Evolutionary conservation across 2,113 vertebrate species (phyloP).

Genomic region (Erpornis zantholeuca): DNA sequence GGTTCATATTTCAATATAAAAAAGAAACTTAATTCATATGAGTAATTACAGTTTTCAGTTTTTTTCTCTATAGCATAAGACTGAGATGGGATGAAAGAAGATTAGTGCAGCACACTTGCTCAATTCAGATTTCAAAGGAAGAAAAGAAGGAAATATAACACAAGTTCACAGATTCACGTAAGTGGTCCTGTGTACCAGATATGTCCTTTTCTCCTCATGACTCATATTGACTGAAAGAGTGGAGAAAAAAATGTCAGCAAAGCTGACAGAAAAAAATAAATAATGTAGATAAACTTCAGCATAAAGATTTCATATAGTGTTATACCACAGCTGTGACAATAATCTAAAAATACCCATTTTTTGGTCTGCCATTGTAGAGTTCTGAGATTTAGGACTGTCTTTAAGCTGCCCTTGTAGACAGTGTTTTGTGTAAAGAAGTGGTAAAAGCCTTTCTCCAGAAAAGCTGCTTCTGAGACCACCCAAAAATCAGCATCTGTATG

Average conservation of each 20-base stretch:
- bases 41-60: not conserved
- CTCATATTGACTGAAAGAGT: not conserved
- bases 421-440: not conserved
- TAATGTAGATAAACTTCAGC: not conserved
- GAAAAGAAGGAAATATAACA: not conserved
- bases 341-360: not conserved
- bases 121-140: not conserved
- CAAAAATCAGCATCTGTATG: not conserved
- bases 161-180: not conserved
- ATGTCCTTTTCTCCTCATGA: not conserved
- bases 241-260: not conserved
- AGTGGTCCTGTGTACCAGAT: not conserved
- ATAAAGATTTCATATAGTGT: constrained; percentile 13
- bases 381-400: not conserved
- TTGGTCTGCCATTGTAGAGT: not conserved
- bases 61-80: not conserved
- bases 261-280: not conserved
- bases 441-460: not conserved
- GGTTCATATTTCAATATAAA: not conserved
- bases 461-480: not conserved
- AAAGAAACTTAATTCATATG: not conserved
- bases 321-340: not conserved
- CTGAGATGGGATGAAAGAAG: not conserved
- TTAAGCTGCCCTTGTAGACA: not conserved
- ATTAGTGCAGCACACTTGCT: not conserved